Conservation (phyloP, 2,113 vertebrate genomes). For the Casuarius casuarius region DNA sequence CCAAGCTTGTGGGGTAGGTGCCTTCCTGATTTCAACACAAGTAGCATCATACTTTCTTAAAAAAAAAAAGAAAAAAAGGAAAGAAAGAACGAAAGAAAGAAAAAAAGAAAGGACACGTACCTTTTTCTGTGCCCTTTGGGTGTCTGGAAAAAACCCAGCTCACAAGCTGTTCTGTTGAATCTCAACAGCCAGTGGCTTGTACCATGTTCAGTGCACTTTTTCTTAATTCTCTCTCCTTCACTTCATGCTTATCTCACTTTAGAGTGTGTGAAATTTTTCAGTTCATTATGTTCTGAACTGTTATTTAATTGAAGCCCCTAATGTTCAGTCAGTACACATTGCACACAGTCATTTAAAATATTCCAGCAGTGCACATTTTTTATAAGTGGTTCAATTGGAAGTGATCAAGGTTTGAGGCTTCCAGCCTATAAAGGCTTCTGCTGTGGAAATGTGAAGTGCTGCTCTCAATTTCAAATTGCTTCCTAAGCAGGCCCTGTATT, state of each 20-base stretch:
- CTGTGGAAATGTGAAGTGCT: conserved; percentile 66
- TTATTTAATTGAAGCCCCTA: conserved; percentile 73
- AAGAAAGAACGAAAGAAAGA: not conserved
- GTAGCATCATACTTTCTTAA: not conserved
- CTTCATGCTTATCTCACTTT: conserved; percentile 69
- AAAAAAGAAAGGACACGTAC: not conserved
- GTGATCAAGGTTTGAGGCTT: conserved; percentile 69
- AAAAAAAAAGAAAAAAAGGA: not conserved
- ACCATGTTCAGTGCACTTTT: conserved; percentile 37
- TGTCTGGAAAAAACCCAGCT: not conserved
- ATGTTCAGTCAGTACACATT: conserved; percentile 69
- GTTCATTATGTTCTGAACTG: conserved; percentile 75
- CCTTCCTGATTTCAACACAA: not conserved
- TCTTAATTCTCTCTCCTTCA: conserved; percentile 65
- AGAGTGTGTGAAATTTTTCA: conserved; percentile 73
- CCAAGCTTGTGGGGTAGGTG: not conserved
- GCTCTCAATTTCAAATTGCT: conserved; percentile 65
- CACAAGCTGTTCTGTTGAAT: conserved; percentile 14
- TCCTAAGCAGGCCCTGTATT: conserved; percentile 54
- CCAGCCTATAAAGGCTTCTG: conserved; percentile 60
- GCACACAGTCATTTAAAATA: conserved; percentile 73
- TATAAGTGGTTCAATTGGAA: conserved; percentile 66
- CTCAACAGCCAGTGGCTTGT: conserved; percentile 33
- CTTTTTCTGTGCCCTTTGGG: not conserved
- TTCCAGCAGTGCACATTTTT: conserved; percentile 69